These are phyloP conservation scores for Mastigias papua DNA, from an alignment of 30 jellyfish, hydroid and myxozoan species.

Conservation along the genomic window DNA sequence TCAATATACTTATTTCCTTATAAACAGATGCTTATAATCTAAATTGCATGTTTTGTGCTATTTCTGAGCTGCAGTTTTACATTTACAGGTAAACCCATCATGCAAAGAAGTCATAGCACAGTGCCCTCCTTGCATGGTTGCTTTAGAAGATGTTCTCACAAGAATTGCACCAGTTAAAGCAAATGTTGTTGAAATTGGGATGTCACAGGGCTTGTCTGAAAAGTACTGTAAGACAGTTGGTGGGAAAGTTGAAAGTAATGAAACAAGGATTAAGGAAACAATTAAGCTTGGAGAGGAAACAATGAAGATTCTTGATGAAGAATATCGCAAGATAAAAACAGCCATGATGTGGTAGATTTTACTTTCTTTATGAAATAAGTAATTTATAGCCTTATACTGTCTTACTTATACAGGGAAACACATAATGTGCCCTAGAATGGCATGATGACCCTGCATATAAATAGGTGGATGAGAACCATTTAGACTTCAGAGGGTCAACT, in stretches of 20 bases:
- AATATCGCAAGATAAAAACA: conserved; percentile 70
- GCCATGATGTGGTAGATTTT: conserved; percentile 89
- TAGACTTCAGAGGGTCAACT: too few species aligned
- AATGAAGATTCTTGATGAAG: conserved; percentile 86
- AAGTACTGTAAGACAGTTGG: conserved; percentile 54
- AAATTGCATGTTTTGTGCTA: background rate
- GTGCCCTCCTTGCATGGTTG: conserved; percentile 80
- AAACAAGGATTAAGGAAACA: conserved; percentile 75
- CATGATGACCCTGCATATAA: too few species aligned
- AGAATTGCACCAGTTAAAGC: conserved; percentile 39
- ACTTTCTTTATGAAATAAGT: background rate
- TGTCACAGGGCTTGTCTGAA: conserved; percentile 66
- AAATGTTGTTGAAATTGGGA: conserved; percentile 53
- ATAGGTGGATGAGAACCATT: too few species aligned
- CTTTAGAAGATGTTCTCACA: conserved; percentile 58
- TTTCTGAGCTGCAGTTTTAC: background rate
- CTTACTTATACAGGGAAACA: background rate
- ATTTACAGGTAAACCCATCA: conserved; percentile 71
- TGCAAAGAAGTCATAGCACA: conserved; percentile 76
- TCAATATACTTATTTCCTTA: too few species aligned
- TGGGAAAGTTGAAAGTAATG: conserved; percentile 48
- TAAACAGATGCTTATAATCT: background rate
- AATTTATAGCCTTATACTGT: background rate
- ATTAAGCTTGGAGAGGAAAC: conserved; percentile 82
- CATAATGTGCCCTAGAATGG: too few species aligned